phyloP scores from a whole-genome alignment of 2,113 vertebrate genomes.

The Brevimyrus niger region DNA sequence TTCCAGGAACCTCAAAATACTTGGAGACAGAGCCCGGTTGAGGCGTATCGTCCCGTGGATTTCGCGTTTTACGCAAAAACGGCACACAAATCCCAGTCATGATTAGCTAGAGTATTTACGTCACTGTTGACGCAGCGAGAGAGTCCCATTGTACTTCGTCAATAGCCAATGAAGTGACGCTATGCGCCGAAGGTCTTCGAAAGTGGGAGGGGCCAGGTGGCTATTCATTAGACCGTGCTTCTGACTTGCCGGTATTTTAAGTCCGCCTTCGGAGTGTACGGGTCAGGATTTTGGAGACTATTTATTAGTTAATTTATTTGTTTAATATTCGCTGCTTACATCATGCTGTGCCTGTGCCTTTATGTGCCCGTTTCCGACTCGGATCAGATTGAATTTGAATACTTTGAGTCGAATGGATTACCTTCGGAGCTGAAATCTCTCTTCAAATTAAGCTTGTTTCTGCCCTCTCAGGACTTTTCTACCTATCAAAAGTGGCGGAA shows the following conservation, averaged over 20 bases:
- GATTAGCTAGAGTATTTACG: background rate
- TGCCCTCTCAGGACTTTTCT: slow-evolving; percentile 73
- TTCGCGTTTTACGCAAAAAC: background rate
- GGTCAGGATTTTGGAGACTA: background rate
- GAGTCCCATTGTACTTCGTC: background rate
- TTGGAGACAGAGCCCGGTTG: background rate
- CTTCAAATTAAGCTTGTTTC: slow-evolving; percentile 72
- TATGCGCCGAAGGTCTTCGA: background rate
- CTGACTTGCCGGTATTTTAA: background rate
- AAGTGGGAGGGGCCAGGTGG: background rate
- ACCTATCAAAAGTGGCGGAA: slow-evolving; percentile 79
- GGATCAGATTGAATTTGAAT: slow-evolving; percentile 69
- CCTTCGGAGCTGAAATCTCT: slow-evolving; percentile 69
- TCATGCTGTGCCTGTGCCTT: slow-evolving; percentile 77
- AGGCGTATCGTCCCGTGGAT: background rate
- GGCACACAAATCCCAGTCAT: background rate
- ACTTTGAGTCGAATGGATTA: slow-evolving; percentile 74
- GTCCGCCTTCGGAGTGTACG: background rate
- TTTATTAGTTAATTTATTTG: slow-evolving; percentile 26
- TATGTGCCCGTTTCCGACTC: slow-evolving; percentile 58
- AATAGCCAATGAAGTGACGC: slow-evolving; percentile 2
- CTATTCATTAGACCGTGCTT: background rate
- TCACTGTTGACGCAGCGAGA: background rate
- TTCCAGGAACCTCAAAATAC: background rate
- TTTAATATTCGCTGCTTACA: slow-evolving; percentile 5